These are phyloP conservation scores for Falcunculus frontatus DNA, from an alignment of 2,113 vertebrate species.

Conservation along the genomic window DNA sequence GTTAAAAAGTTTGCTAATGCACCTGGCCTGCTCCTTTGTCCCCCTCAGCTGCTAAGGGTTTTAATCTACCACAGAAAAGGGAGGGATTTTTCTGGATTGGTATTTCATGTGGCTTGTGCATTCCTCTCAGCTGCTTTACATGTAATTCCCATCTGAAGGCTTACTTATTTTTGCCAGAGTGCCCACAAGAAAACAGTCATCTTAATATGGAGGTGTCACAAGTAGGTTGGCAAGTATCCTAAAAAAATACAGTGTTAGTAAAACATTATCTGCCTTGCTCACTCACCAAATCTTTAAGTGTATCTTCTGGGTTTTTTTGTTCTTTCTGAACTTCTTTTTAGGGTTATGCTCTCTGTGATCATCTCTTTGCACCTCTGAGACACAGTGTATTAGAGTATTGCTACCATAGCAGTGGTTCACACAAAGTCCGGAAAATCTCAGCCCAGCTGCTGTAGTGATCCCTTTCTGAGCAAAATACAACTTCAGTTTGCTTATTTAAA, in stretches of 20 bases:
- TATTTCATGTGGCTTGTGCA: neutral
- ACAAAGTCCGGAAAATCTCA: neutral
- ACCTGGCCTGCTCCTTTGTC: neutral
- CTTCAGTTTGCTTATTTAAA: neutral
- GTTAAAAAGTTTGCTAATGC: neutral
- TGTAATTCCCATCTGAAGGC: neutral
- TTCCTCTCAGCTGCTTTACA: neutral
- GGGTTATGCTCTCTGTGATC: neutral
- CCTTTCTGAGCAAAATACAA: neutral
- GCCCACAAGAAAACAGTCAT: neutral
- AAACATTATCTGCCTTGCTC: neutral
- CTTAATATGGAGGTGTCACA: neutral
- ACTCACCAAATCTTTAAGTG: neutral
- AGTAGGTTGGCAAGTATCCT: neutral
- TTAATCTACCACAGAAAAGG: neutral
- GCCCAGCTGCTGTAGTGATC: neutral
- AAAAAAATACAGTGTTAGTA: neutral
- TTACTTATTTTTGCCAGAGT: neutral
- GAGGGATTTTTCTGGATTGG: neutral
- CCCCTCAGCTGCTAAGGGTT: neutral
- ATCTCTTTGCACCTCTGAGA: neutral
- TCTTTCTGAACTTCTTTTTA: neutral
- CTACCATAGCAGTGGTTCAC: neutral
- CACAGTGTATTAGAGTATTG: neutral
- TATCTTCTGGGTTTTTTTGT: neutral